A percentile compares a stretch with the other conserved stretches of the same genome.
These are phyloP conservation scores for Lichenostomus cassidix DNA, from an alignment of 2,113 vertebrate genomes.

Conservation along the genomic window DNA sequence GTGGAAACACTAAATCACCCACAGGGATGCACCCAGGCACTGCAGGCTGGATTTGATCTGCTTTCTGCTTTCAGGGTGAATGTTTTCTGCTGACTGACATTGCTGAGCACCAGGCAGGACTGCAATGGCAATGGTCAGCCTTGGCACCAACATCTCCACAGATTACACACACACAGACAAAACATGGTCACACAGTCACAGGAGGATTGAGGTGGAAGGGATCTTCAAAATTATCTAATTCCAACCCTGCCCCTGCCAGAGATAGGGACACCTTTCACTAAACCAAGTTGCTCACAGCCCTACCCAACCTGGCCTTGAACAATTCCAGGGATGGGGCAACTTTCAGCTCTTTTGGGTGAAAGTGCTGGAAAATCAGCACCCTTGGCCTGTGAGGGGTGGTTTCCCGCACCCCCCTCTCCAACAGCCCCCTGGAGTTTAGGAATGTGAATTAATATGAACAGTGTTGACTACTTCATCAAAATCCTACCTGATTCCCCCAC, in stretches of 20 bases:
- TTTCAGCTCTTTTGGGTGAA: background rate
- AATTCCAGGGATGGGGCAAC: background rate
- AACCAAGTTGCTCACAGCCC: background rate
- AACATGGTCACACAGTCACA: background rate
- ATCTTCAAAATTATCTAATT: background rate
- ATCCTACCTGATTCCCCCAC: rapidly evolving
- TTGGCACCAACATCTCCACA: background rate
- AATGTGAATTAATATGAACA: rapidly evolving
- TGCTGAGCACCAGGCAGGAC: rapidly evolving
- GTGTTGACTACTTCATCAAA: background rate
- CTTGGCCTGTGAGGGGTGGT: rapidly evolving
- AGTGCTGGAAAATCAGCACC: background rate
- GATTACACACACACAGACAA: background rate
- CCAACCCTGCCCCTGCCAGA: rapidly evolving
- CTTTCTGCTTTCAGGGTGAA: background rate
- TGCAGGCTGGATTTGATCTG: background rate
- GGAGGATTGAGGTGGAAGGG: background rate
- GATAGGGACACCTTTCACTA: background rate
- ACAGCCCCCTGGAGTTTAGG: background rate
- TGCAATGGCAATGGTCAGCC: rapidly evolving
- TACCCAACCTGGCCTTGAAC: rapidly evolving
- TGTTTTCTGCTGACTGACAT: background rate
- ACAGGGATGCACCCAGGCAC: background rate
- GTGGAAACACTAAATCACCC: background rate
- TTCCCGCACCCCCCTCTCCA: rapidly evolving